Evolutionary conservation across 2,797 vertebrate species (phyloP).

Genomic region (Chelon labrosus): DNA sequence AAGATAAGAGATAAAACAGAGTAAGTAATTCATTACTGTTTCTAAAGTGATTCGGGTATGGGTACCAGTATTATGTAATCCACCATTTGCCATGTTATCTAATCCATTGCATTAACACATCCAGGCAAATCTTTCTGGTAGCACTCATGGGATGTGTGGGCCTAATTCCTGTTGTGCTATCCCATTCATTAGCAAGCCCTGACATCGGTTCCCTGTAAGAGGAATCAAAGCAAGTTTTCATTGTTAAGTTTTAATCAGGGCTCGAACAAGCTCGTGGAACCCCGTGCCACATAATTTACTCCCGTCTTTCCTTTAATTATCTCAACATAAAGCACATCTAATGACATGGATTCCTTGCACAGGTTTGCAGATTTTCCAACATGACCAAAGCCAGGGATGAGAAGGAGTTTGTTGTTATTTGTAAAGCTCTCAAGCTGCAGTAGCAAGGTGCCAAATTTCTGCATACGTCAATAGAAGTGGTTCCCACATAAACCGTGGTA

Average conservation of each 20-base stretch:
- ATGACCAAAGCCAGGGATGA: background rate
- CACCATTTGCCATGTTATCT: constrained; percentile 24
- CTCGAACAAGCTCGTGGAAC: constrained; percentile 24
- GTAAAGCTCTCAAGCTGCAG: background rate
- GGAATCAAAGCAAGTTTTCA: constrained; percentile 31
- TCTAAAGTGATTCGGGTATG: constrained; percentile 4
- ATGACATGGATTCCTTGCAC: constrained; percentile 27
- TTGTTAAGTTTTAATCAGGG: constrained; percentile 50
- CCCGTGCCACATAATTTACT: constrained; percentile 13
- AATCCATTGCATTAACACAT: constrained; percentile 30
- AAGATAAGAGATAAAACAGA: constrained; percentile 29
- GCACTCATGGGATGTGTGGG: constrained; percentile 23
- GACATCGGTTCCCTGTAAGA: constrained; percentile 11
- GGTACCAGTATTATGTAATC: background rate
- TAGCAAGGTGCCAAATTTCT: background rate
- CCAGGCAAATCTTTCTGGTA: constrained; percentile 36
- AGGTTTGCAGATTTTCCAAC: background rate
- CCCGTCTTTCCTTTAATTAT: constrained; percentile 30
- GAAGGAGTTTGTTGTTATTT: background rate
- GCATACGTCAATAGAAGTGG: background rate
- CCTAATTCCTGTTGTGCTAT: constrained; percentile 44
- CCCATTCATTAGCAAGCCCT: constrained; percentile 14
- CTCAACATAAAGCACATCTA: constrained; percentile 18
- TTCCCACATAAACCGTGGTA: background rate
- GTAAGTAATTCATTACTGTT: constrained; percentile 39